Evolutionary conservation across 2,113 vertebrate genomes (phyloP).

Genomic region (Typhlomys cinereus): DNA sequence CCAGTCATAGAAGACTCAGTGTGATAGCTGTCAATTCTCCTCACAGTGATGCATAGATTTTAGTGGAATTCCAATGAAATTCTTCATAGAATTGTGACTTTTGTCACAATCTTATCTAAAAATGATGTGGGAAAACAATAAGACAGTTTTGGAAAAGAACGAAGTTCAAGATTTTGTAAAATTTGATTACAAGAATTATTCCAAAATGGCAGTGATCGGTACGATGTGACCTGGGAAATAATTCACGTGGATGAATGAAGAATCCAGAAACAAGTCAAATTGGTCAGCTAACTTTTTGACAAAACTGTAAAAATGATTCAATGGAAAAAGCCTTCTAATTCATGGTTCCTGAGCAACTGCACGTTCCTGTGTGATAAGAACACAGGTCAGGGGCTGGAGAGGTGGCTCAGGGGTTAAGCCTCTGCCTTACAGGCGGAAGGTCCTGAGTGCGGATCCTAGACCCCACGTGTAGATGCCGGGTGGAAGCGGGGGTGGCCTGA

Average conservation of each 20-base stretch:
- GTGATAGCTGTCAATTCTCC: neutral
- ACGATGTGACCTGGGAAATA: neutral
- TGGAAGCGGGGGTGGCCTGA: too few relatives aligned
- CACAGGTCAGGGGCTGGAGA: too few relatives aligned
- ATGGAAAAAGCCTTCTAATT: neutral
- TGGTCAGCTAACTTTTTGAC: neutral
- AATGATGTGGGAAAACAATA: neutral
- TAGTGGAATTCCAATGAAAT: neutral
- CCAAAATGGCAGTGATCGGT: neutral
- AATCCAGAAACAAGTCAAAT: slow-evolving; percentile 10
- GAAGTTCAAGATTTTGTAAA: neutral
- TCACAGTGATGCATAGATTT: neutral
- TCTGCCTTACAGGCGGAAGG: too few relatives aligned
- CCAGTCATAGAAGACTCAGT: neutral
- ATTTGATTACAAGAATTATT: neutral
- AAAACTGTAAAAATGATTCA: slow-evolving; percentile 4
- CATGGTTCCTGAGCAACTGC: neutral
- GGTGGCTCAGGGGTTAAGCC: too few relatives aligned
- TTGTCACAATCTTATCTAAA: neutral
- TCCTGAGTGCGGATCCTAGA: too few relatives aligned
- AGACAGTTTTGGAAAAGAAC: neutral
- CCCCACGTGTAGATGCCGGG: too few relatives aligned
- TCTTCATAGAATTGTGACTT: neutral
- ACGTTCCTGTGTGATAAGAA: neutral
- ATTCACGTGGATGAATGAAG: neutral